phyloP scores from a whole-genome alignment of 2,888 invertebrate genomes.

The Lithophane socia region DNA sequence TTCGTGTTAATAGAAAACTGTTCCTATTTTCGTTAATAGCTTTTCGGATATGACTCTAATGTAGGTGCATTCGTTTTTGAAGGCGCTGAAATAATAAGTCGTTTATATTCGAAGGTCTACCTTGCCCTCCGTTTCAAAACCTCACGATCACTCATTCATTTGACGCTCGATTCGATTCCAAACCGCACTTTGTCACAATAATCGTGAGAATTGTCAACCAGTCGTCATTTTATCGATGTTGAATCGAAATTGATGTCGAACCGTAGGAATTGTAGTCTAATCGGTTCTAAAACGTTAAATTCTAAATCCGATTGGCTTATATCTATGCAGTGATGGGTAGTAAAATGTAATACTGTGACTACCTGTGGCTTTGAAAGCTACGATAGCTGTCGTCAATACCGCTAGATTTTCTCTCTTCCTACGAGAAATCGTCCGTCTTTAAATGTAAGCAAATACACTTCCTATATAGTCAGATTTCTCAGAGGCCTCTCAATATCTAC shows the following conservation, averaged over 20 bases:
- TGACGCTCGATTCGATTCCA: constrained; percentile 2
- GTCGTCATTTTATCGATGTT: constrained; percentile 5
- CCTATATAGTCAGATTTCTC: constrained; percentile 29
- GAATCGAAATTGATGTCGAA: constrained; percentile 8
- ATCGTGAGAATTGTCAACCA: constrained; percentile 28
- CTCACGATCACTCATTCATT: constrained; percentile 4
- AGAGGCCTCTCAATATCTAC: constrained; percentile 16
- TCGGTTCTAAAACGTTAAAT: constrained; percentile 21
- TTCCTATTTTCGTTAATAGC: constrained; percentile 42
- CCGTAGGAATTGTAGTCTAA: not conserved
- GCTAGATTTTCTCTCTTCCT: constrained; percentile 18
- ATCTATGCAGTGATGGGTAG: not conserved
- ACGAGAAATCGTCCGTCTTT: constrained; percentile 39
- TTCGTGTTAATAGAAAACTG: constrained; percentile 49
- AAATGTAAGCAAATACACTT: constrained; percentile 49
- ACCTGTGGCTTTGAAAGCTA: constrained; percentile 40
- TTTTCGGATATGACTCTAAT: constrained; percentile 19
- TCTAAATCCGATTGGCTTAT: constrained; percentile 12
- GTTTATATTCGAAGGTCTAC: constrained; percentile 24
- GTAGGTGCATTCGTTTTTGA: not conserved
- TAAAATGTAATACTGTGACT: constrained; percentile 26
- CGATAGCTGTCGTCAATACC: not conserved
- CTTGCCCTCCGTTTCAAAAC: not conserved
- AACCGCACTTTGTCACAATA: constrained; percentile 8
- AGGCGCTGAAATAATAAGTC: not conserved